Evolutionary conservation across 1,140 invertebrate species (phyloP), one percentile per base, ranked within the genome.

Genomic region (Scaptomyza graminum): DNA sequence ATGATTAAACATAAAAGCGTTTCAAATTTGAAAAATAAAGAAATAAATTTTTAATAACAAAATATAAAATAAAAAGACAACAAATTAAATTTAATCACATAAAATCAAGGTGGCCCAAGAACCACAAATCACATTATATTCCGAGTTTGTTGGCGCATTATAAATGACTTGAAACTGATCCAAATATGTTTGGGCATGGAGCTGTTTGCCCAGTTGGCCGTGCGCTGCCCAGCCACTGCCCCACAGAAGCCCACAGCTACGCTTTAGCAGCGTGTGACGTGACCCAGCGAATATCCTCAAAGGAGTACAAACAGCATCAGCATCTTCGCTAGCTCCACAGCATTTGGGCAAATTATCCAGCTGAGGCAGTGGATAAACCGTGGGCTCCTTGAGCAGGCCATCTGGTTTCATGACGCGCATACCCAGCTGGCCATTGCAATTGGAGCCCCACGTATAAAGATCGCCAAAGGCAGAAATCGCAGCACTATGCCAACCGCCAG

Each of bases 391-490:
- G 1, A 75, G 59, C n/a, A 59, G 18, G 0, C 61, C 68, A n/a
- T 70, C 57, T 15, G 74, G 28, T 74, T 91, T 69, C 91, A 90
- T 76, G 9, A 88, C 83, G 37, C 93, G 92, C 25, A 95, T 90
- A 11, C 97, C 97, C 28, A 98, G 91, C 90, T 98, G 97, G 0
- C 97, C 97, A 90, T 94, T 94, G 72, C 96, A 95, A 92, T 98
- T 98, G 95, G 96, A 97, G n/a, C 97, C 97, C 97, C 97, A 98
- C 0, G 94, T 94, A 90, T 97, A 99, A 0, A 98, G 75, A 91
- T 97, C 96, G 8, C 95, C 95, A 92, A 94, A 93, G 75, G 93
- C 93, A 73, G 95, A 96, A 7, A 98, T 83, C 31, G 95, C 96
- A 55, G 95, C 93, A 39, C 94, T 96, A 92, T 98, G 97, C 96